Conservation (phyloP, 2,888 invertebrate species). For the Drosophila mettleri region DNA sequence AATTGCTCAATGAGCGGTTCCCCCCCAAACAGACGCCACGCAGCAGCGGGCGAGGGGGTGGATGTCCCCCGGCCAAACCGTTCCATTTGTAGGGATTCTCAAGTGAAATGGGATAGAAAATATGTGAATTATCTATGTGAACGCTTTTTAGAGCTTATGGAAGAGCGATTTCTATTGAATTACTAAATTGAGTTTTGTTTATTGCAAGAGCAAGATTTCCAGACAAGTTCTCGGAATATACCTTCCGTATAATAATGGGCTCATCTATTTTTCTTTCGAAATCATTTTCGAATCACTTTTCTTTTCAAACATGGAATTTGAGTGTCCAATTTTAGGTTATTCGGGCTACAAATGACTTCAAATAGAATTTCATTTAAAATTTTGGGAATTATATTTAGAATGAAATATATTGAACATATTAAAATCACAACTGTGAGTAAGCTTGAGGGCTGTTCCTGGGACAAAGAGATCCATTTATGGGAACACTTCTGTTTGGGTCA, state of each 20-base stretch:
- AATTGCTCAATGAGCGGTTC: constrained; percentile 74
- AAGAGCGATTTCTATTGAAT: not conserved
- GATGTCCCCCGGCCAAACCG: too few species aligned
- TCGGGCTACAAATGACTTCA: not conserved
- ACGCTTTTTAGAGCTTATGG: not conserved
- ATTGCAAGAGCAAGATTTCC: not conserved
- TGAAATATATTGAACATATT: not conserved
- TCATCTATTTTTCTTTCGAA: not conserved
- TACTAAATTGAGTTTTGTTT: not conserved
- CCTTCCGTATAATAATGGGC: not conserved
- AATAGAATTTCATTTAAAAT: not conserved
- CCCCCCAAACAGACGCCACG: constrained; percentile 6
- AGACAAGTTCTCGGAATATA: not conserved
- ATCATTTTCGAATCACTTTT: not conserved
- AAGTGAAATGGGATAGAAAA: constrained; percentile 28
- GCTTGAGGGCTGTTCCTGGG: not conserved
- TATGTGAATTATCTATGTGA: constrained; percentile 27
- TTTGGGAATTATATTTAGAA: not conserved
- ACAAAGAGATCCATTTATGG: not conserved
- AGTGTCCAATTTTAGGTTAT: not conserved
- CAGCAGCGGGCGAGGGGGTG: too few species aligned
- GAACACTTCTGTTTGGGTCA: not conserved
- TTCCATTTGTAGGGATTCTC: constrained; percentile 30
- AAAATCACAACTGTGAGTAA: not conserved
- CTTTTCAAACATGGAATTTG: not conserved